Conservation (phyloP, 2,797 vertebrate species). For the Pampus argenteus region DNA sequence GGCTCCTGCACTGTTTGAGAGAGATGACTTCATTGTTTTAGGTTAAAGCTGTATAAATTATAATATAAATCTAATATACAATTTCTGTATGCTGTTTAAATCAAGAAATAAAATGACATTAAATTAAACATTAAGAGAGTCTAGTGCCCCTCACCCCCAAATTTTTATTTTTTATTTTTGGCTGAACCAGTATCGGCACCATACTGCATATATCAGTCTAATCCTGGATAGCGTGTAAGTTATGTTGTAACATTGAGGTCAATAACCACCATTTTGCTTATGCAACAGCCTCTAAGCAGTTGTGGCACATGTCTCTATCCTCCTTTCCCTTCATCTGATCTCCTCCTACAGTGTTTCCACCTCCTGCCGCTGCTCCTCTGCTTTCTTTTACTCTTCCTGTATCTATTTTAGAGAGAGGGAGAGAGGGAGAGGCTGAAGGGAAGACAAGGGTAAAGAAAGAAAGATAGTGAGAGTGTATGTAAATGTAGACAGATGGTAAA, state of each 20-base stretch:
- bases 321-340: slow-evolving; percentile 12
- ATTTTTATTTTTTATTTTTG: neutral
- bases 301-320: neutral
- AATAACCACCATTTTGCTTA: slow-evolving; percentile 17
- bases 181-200: neutral
- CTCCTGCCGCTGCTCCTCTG: neutral
- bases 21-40: neutral
- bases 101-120: no score
- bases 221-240: neutral
- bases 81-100: no score
- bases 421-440: slow-evolving; percentile 11
- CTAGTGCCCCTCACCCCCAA: neutral
- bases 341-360: slow-evolving; percentile 18
- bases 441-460: slow-evolving; percentile 23
- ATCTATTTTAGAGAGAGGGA: slow-evolving; percentile 19
- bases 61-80: no score
- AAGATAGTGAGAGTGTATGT: slow-evolving; percentile 25
- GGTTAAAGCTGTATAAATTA: neutral
- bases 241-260: neutral
- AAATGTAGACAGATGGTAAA: slow-evolving; percentile 68
- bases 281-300: slow-evolving; percentile 10
- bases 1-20: neutral
- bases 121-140: no score
- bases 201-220: neutral
- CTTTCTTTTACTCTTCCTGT: neutral